phyloP scores from a whole-genome alignment of 2,797 vertebrate genomes.

The Aulostomus chinensis region DNA sequence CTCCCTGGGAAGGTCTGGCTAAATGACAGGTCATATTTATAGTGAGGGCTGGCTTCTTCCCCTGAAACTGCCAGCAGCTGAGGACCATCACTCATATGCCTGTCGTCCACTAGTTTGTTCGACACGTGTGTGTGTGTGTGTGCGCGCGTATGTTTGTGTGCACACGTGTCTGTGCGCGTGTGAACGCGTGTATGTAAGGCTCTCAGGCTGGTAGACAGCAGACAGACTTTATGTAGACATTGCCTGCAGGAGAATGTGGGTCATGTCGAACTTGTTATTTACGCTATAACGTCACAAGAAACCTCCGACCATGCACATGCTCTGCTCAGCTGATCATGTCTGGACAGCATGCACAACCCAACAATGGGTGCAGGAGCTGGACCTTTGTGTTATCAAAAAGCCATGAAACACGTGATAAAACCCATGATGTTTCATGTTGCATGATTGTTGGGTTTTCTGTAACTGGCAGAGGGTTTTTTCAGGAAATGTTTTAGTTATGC shows the following conservation, averaged over 20 bases:
- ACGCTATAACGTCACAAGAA: slow-evolving; percentile 3
- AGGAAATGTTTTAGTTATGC: too few relatives aligned
- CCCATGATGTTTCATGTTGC: too few relatives aligned
- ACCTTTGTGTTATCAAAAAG: too few relatives aligned
- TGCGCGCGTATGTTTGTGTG: slow-evolving; percentile 1
- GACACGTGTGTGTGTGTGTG: slow-evolving; percentile 2
- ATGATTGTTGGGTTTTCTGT: too few relatives aligned
- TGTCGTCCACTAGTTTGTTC: slow-evolving; percentile 36
- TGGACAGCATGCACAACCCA: too few relatives aligned
- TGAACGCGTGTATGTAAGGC: not conserved
- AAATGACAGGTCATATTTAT: slow-evolving; percentile 76
- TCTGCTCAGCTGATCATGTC: too few relatives aligned
- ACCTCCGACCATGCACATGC: not conserved
- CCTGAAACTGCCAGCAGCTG: slow-evolving; percentile 59
- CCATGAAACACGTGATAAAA: too few relatives aligned
- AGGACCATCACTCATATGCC: slow-evolving; percentile 62
- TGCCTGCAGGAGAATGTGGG: slow-evolving; percentile 7
- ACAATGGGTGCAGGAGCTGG: too few relatives aligned
- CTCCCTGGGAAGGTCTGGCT: slow-evolving; percentile 61
- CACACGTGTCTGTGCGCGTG: slow-evolving; percentile 7
- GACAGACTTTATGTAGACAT: not conserved
- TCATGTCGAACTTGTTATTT: slow-evolving; percentile 1
- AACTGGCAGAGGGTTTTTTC: too few relatives aligned
- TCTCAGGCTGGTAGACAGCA: not conserved
- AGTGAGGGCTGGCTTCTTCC: slow-evolving; percentile 58